Base-by-base conservation (phyloP, 2,797 vertebrate species). In the Siniperca undulata region DNA sequence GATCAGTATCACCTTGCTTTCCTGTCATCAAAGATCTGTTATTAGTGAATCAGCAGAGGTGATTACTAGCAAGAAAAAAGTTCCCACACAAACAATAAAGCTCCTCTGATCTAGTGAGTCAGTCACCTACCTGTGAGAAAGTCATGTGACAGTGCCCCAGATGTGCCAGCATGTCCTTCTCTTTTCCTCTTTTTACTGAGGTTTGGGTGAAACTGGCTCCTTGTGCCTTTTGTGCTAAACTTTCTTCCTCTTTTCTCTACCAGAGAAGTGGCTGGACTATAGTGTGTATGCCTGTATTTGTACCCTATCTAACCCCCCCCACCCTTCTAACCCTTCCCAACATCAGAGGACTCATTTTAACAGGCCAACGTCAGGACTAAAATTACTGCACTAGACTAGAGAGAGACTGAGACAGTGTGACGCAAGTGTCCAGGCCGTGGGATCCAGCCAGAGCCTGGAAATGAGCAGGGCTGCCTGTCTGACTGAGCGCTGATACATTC, bases 101-200 rank as follows among this genome's bases (percentile, higher is more conserved):
- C 53, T 20, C n/a, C 9, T 67, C 20, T 36, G 1, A 70, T 42
- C 0, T 24, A 30, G 20, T 30, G 38, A 62, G 55, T 77, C n/a
- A n/a, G 12, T 76, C 60, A 70, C 91, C 65, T 92, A 95, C 92
- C 93, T 92, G 92, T 80, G 84, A 86, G 50, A 81, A 69, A 38
- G 64, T 83, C 74, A 81, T 55, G 40, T 85, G 68, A 74, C 72
- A 46, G 65, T 58, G 42, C 48, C 59, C 79, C 72, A 46, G 77
- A 66, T 83, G 86, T 88, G 69, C 86, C 82, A 82, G 74, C 87
- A 88, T 86, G 76, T 84, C 87, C 59, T 73, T 48, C 16, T 76
- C 40, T 77, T 22, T 53, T 62, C 46, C 60, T 87, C 56, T 20
- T 75, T 65, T 66, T 14, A 24, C 10, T 27, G 34, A 53, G 13